These are phyloP conservation scores for Barypeithes pellucidus DNA, from an alignment of 2,888 invertebrate species.

Conservation along the genomic window DNA sequence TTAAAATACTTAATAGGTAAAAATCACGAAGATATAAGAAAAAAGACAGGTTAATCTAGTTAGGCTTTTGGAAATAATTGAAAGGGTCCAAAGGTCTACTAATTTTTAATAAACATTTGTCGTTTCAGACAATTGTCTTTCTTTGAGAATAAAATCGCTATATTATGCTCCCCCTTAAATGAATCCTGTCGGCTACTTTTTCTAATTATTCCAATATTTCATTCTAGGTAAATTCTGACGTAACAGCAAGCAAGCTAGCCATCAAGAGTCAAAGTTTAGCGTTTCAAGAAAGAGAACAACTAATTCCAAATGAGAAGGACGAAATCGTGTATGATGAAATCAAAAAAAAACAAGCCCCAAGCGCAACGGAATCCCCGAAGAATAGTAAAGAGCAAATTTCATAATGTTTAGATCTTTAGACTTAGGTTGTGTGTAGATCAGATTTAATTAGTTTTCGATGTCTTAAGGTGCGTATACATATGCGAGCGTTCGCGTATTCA, in stretches of 20 bases:
- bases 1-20: background rate
- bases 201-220: background rate
- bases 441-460: background rate
- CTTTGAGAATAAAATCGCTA: no score
- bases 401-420: constrained; percentile 7
- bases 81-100: no score
- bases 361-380: background rate
- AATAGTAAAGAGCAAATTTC: constrained; percentile 30
- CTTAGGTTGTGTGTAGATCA: background rate
- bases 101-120: no score
- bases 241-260: constrained; percentile 15
- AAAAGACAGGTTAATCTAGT: no score
- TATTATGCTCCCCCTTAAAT: no score
- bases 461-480: background rate
- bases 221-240: constrained; percentile 21
- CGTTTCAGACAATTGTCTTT: no score
- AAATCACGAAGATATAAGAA: no score
- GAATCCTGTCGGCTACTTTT: no score
- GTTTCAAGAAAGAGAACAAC: constrained; percentile 51
- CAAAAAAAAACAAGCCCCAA: constrained; percentile 46
- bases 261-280: constrained; percentile 50
- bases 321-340: constrained; percentile 62
- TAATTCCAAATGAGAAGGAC: constrained; percentile 62
- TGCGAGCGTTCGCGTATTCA: no score
- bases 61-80: no score